Conservation (phyloP, 1,140 invertebrate genomes). For the Zaprionus inermis region DNA sequence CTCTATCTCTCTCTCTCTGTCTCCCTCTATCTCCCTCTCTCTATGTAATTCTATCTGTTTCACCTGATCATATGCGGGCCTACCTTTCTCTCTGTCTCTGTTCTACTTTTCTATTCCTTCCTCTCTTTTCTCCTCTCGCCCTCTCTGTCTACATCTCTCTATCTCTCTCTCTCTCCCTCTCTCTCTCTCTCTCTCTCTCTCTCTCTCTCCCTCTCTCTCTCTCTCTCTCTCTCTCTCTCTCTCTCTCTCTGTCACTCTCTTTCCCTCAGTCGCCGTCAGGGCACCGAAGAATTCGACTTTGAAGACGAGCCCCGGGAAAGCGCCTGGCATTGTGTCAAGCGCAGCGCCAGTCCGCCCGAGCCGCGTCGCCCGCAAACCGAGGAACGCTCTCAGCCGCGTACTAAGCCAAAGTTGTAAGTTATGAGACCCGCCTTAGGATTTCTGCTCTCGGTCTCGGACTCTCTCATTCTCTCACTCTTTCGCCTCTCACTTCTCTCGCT, state of each 20-base stretch:
- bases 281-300: slow-evolving; percentile 73
- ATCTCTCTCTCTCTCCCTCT: not conserved
- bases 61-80: too few species aligned
- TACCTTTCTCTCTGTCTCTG: too few species aligned
- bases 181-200: not conserved
- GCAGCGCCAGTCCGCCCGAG: slow-evolving; percentile 58
- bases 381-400: slow-evolving; percentile 53
- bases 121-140: too few species aligned
- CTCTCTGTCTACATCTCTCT: not conserved
- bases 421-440: not conserved
- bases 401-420: slow-evolving; percentile 75
- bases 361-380: slow-evolving; percentile 38
- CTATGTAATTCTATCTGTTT: too few species aligned
- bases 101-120: too few species aligned
- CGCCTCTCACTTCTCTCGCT: slow-evolving; percentile 27
- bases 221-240: not conserved
- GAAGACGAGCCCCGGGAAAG: slow-evolving; percentile 60
- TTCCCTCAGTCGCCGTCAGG: slow-evolving; percentile 56
- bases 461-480: not conserved
- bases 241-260: slow-evolving; percentile 5
- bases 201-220: not conserved
- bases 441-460: not conserved
- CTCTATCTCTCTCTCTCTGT: too few species aligned
- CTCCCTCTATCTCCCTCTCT: too few species aligned
- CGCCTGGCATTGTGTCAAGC: slow-evolving; percentile 53